Evolutionary conservation across 2,888 invertebrate genomes (phyloP).

Genomic region (Rhodophaea formosa): DNA sequence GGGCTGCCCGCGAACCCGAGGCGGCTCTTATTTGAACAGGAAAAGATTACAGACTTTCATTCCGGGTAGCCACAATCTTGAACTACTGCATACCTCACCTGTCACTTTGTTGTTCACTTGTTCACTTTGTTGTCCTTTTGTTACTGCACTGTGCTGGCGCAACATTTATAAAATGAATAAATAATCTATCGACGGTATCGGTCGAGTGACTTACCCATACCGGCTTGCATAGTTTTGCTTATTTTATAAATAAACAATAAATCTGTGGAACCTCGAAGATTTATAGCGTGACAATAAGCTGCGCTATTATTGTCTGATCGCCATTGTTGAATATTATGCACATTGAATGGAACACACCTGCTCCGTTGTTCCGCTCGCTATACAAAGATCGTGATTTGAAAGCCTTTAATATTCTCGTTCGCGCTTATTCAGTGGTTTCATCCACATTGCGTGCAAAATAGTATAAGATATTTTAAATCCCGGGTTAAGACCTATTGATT

Average conservation of each 20-base stretch:
- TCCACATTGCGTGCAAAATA: conserved; percentile 3
- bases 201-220: background rate
- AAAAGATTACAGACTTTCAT: conserved; percentile 49
- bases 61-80: conserved; percentile 23
- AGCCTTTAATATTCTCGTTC: conserved; percentile 14
- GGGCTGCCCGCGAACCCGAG: conserved; percentile 23
- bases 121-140: background rate
- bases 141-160: background rate
- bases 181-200: background rate
- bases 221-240: background rate
- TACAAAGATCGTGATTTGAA: conserved; percentile 15
- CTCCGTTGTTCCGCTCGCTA: conserved; percentile 8
- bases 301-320: conserved; percentile 15
- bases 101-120: background rate
- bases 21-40: conserved; percentile 41
- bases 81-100: background rate
- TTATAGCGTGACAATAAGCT: conserved; percentile 6
- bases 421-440: conserved; percentile 9
- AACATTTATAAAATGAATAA: background rate
- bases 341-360: conserved; percentile 20
- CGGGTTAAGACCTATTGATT: background rate
- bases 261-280: background rate
- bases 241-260: conserved; percentile 14
- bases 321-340: conserved; percentile 18
- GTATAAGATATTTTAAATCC: background rate